phyloP scores from a whole-genome alignment of 2,113 vertebrate genomes.

The Onychostoma macrolepis region DNA sequence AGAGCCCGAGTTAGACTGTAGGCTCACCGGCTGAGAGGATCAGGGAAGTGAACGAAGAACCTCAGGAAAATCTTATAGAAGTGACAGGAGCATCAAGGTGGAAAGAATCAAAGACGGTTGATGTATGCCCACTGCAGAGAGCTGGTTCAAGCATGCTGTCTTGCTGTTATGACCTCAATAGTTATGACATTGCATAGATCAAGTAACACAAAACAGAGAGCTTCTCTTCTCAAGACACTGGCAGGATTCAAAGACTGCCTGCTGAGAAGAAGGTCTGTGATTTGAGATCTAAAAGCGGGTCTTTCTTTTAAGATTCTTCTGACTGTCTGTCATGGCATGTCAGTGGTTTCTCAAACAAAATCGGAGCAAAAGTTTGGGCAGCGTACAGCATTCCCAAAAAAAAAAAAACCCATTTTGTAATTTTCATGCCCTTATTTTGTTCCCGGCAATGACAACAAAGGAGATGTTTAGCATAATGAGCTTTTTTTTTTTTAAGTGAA shows the following conservation, averaged over 20 bases:
- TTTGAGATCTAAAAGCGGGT: neutral
- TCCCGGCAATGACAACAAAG: too few relatives aligned
- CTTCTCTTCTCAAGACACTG: neutral
- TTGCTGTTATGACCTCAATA: neutral
- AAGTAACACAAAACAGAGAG: neutral
- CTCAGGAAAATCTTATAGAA: neutral
- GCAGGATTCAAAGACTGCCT: neutral
- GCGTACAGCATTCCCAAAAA: too few relatives aligned
- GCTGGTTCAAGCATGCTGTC: neutral
- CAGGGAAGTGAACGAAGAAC: slow-evolving; percentile 1
- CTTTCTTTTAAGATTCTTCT: neutral
- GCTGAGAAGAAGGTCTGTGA: neutral
- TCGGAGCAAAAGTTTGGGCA: neutral
- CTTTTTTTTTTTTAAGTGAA: too few relatives aligned
- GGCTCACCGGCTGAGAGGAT: neutral
- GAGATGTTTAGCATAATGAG: too few relatives aligned
- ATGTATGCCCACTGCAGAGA: neutral
- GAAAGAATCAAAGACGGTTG: neutral
- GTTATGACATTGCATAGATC: neutral
- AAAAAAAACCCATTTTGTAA: too few relatives aligned
- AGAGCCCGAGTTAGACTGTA: neutral
- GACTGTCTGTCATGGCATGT: neutral
- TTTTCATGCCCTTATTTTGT: too few relatives aligned
- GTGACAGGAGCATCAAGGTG: neutral
- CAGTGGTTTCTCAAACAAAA: slow-evolving; percentile 11